phyloP scores from a whole-genome alignment of 2,797 vertebrate genomes.

The Simalia tracyae region DNA sequence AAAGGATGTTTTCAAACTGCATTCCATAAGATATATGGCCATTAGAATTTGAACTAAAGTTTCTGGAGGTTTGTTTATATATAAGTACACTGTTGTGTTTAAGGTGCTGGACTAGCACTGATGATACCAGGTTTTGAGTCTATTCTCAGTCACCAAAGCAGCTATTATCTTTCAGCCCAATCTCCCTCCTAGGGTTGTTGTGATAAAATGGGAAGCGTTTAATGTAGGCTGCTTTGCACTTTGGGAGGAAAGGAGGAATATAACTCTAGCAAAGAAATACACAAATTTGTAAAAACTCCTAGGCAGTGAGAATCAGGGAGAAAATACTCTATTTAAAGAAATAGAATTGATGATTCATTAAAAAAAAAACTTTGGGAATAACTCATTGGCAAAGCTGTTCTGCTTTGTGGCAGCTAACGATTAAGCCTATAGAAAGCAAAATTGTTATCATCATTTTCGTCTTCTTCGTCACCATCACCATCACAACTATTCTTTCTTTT shows the following conservation, averaged over 20 bases:
- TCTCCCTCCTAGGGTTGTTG: not conserved
- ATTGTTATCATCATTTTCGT: not conserved
- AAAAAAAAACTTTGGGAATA: slow-evolving; percentile 49
- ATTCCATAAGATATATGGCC: not conserved
- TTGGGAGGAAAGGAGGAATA: not conserved
- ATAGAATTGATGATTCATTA: slow-evolving; percentile 30
- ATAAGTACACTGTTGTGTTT: not conserved
- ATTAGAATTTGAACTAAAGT: not conserved
- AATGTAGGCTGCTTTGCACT: not conserved
- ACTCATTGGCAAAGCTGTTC: slow-evolving; percentile 30
- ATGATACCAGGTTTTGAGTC: not conserved
- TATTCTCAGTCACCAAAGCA: not conserved
- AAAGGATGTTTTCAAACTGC: not conserved
- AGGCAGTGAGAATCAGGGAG: slow-evolving; percentile 31
- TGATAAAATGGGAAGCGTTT: not conserved
- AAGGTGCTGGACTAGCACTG: not conserved
- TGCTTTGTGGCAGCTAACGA: slow-evolving; percentile 57
- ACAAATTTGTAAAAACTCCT: not conserved
- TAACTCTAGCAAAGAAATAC: not conserved
- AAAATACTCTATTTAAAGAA: slow-evolving; percentile 20
- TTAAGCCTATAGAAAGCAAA: slow-evolving; percentile 10
- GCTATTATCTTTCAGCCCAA: not conserved
- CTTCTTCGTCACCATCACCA: not conserved
- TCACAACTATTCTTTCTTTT: slow-evolving; percentile 43
- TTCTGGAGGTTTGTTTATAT: not conserved